These are phyloP conservation scores for Hydrocynus forskahlii DNA, from an alignment of 2,797 vertebrate species.

Conservation along the genomic window DNA sequence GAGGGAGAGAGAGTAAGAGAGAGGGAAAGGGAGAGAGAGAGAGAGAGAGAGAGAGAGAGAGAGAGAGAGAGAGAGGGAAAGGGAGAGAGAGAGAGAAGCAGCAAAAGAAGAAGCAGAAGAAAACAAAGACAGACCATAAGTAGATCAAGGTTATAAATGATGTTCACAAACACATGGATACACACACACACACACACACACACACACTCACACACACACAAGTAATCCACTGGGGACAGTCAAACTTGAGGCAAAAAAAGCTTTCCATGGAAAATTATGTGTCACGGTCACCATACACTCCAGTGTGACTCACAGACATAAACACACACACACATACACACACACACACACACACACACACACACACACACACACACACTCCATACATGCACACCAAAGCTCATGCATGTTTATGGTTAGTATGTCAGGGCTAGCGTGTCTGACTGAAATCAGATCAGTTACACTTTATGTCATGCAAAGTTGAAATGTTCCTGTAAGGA, in stretches of 20 bases:
- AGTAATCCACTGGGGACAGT: neutral
- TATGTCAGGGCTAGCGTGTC: slow-evolving; percentile 58
- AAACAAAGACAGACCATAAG: slow-evolving; percentile 1
- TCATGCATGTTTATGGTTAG: slow-evolving; percentile 29
- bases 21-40: slow-evolving; percentile 1
- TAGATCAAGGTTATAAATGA: slow-evolving; percentile 19
- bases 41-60: slow-evolving; percentile 38
- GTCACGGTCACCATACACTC: slow-evolving; percentile 23
- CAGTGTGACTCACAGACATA: slow-evolving; percentile 6
- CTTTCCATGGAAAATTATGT: slow-evolving; percentile 4
- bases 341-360: neutral
- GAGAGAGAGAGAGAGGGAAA: slow-evolving; percentile 34
- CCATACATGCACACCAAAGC: neutral
- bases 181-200: neutral
- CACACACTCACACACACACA: slow-evolving; percentile 29
- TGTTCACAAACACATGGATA: too few relatives aligned
- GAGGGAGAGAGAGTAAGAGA: slow-evolving; percentile 18
- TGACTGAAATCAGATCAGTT: slow-evolving; percentile 70
- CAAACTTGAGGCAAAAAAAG: slow-evolving; percentile 15
- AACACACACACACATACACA: slow-evolving; percentile 8
- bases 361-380: neutral
- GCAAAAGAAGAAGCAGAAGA: slow-evolving; percentile 24
- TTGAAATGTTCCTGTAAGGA: slow-evolving; percentile 60
- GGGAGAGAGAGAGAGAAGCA: slow-evolving; percentile 30
- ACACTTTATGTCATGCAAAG: slow-evolving; percentile 65